Evolutionary conservation across 2,888 invertebrate species (phyloP).

Genomic region (Baronia brevicornis): DNA sequence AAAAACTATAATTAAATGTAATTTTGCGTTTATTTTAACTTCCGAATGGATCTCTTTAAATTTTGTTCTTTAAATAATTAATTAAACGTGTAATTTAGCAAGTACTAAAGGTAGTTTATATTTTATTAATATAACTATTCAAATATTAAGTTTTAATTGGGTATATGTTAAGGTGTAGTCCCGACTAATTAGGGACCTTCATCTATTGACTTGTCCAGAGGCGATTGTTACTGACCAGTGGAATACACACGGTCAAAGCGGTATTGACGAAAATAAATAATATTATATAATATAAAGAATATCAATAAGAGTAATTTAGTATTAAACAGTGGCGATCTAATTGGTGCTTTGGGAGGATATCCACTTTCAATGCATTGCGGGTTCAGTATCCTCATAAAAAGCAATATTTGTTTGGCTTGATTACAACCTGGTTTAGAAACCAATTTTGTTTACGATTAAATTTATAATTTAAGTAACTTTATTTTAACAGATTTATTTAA

Average conservation of each 20-base stretch:
- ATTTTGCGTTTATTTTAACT: too few species aligned
- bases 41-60: too few species aligned
- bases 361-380: too few species aligned
- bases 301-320: background rate
- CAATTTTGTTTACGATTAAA: too few species aligned
- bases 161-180: slow-evolving; percentile 41
- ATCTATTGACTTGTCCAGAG: slow-evolving; percentile 47
- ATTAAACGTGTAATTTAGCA: background rate
- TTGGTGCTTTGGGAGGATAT: too few species aligned
- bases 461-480: too few species aligned
- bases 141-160: slow-evolving; percentile 63
- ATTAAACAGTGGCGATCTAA: too few species aligned
- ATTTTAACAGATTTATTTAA: too few species aligned
- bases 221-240: slow-evolving; percentile 52
- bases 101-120: slow-evolving; percentile 34
- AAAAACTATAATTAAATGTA: too few species aligned
- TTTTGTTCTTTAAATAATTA: background rate
- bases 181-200: slow-evolving; percentile 55
- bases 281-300: background rate
- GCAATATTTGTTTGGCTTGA: too few species aligned
- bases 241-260: slow-evolving; percentile 28
- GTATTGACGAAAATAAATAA: slow-evolving; percentile 4
- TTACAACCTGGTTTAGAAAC: too few species aligned
- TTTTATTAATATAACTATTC: slow-evolving; percentile 56
- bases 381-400: too few species aligned